A percentile compares a stretch with the other conserved stretches of the same genome.
phyloP scores from a whole-genome alignment of 2,113 vertebrate genomes.

The Notechis scutatus region DNA sequence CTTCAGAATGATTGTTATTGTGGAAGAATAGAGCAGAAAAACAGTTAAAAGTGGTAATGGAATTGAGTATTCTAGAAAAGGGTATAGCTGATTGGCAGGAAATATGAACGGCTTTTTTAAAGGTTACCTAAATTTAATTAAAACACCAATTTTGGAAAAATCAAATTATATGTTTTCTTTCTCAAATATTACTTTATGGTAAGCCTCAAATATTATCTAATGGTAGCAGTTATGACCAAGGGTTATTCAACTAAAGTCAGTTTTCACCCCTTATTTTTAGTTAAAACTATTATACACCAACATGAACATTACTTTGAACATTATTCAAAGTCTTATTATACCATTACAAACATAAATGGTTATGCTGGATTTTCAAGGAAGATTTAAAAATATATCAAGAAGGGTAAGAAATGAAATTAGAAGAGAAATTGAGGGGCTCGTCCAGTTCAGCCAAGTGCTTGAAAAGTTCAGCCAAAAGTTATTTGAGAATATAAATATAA shows the following conservation, averaged over 20 bases:
- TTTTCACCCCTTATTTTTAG: not conserved
- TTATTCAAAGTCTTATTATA: not conserved
- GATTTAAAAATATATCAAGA: not conserved
- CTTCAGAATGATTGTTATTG: not conserved
- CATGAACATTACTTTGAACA: not conserved
- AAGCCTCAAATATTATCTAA: not conserved
- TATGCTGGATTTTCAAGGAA: conserved; percentile 1
- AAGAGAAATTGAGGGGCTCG: not conserved
- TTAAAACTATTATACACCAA: not conserved
- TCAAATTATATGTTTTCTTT: not conserved
- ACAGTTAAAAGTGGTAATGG: not conserved
- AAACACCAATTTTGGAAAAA: not conserved
- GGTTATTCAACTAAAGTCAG: not conserved
- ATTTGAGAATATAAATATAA: conserved; percentile 43
- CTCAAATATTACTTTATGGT: not conserved
- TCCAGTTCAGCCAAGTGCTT: conserved; percentile 18
- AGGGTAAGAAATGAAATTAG: not conserved
- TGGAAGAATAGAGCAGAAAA: not conserved
- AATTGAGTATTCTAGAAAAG: not conserved
- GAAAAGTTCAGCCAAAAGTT: conserved; percentile 35
- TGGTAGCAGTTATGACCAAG: not conserved
- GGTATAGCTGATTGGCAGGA: not conserved
- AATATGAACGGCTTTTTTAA: not conserved
- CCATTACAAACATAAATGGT: not conserved
- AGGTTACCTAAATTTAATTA: not conserved